A percentile compares a stretch with the other conserved stretches of the same genome.
Evolutionary conservation across 2,797 vertebrate species (phyloP).

Genomic region (Catamblyrhynchus diadema): DNA sequence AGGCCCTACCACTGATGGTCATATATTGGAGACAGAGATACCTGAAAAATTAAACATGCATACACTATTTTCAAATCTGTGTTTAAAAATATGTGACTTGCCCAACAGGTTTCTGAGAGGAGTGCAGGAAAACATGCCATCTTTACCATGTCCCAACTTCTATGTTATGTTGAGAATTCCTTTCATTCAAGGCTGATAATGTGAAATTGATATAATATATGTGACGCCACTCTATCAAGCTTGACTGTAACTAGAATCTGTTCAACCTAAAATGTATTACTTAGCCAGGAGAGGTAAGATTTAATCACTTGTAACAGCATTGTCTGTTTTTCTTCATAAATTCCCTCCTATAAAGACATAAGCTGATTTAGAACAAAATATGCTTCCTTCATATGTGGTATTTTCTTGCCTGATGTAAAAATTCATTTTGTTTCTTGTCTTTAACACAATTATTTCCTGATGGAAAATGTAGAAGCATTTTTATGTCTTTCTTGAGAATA

Average conservation of each 20-base stretch:
- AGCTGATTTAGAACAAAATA: background rate
- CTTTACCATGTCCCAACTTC: background rate
- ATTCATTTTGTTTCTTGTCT: background rate
- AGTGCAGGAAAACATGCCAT: background rate
- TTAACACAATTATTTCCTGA: background rate
- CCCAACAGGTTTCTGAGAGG: background rate
- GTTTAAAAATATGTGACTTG: background rate
- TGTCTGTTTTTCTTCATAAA: background rate
- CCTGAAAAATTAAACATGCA: background rate
- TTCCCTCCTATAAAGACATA: background rate
- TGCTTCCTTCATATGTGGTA: background rate
- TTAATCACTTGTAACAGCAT: background rate
- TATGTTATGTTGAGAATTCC: background rate
- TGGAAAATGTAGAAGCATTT: background rate
- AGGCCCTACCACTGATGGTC: background rate
- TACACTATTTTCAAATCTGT: background rate
- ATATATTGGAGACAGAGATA: background rate
- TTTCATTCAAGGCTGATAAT: background rate
- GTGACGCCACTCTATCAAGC: background rate
- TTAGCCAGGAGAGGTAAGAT: background rate
- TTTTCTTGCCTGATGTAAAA: background rate
- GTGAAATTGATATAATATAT: background rate
- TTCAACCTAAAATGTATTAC: background rate
- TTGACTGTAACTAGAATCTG: background rate
- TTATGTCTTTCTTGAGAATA: background rate